Base-by-base conservation (phyloP, 2,113 vertebrate species). In the Aleadryas rufinucha region DNA sequence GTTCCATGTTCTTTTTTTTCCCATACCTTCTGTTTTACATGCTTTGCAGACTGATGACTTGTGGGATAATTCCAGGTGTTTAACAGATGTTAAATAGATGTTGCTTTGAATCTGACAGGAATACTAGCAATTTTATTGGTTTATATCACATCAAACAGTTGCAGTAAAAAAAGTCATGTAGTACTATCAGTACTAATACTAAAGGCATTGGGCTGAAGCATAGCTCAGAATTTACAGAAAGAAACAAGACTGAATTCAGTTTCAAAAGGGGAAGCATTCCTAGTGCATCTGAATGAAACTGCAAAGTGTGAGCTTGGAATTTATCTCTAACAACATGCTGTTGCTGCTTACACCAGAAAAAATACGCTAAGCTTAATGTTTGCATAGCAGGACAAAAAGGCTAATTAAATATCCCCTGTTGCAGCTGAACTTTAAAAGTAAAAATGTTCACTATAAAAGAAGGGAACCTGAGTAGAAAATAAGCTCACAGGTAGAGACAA, bases 121-220 rank as follows among this genome's bases (percentile, higher is more conserved):
- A 95, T 89, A 96, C 65, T 89, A 86, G 53, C 84, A 93, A 92
- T 96, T 94, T 88, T 93, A 93, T 82, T 80, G 50, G 79, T 97
- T 97, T 93, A 35, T 94, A 97, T 97, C 53, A 93, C 64, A 83
- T 90, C 70, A 95, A 87, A 59, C 30, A 96, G 61, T 86, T 96
- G 91, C 93, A 84, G 94, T 87, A 93, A 94, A 95, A 47, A 97
- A 84, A 2, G 54, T 81, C 42, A 86, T 74, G 83, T 87, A 71
- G 86, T 92, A 94, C 37, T 78, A 60, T 53, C 33, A 87, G 56
- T 50, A 84, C 61, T 95, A 95, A 94, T 71, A 82, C 56, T 68
- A 89, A 65, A 47, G 79, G 45, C 75, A 84, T 16, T 80, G 52
- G 90, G 42, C 83, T 85, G 84, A 60, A 96, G 65, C 59, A 72